Conservation (phyloP, 2,888 invertebrate species). For the Drosophila parthenogenetica region DNA sequence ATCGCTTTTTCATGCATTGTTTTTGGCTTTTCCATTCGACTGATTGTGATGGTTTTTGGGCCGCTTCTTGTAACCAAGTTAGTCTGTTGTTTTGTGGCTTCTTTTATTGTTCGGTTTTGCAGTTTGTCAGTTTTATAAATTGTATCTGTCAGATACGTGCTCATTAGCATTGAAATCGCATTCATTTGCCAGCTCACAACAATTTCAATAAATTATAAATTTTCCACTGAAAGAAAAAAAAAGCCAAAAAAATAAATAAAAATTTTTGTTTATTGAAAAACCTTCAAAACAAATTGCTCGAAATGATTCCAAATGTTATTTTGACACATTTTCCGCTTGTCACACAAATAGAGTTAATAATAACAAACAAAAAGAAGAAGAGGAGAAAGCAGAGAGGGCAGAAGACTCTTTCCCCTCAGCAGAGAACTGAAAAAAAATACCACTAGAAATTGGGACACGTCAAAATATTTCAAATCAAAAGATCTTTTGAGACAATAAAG, state of each 20-base stretch:
- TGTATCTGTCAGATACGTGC: constrained; percentile 77
- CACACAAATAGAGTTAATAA: constrained; percentile 76
- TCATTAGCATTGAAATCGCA: constrained; percentile 79
- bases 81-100: constrained; percentile 27
- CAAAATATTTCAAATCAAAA: constrained; percentile 80
- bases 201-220: background rate
- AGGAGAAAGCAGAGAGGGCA: background rate
- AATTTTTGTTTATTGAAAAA: background rate
- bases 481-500: constrained; percentile 75
- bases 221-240: too few species aligned
- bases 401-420: constrained; percentile 8
- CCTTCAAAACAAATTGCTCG: constrained; percentile 39
- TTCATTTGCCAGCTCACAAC: constrained; percentile 38
- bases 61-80: constrained; percentile 29
- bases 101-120: constrained; percentile 46
- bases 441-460: constrained; percentile 76
- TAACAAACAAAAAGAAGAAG: constrained; percentile 52
- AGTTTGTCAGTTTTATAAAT: constrained; percentile 75
- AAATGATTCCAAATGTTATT: constrained; percentile 54
- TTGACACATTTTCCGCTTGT: constrained; percentile 58
- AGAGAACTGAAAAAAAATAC: constrained; percentile 34
- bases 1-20: constrained; percentile 11
- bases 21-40: constrained; percentile 61
- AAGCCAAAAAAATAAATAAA: background rate
- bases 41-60: constrained; percentile 41